Base-by-base conservation (phyloP, 2,888 invertebrate species). In the Odontomyia ornata region DNA sequence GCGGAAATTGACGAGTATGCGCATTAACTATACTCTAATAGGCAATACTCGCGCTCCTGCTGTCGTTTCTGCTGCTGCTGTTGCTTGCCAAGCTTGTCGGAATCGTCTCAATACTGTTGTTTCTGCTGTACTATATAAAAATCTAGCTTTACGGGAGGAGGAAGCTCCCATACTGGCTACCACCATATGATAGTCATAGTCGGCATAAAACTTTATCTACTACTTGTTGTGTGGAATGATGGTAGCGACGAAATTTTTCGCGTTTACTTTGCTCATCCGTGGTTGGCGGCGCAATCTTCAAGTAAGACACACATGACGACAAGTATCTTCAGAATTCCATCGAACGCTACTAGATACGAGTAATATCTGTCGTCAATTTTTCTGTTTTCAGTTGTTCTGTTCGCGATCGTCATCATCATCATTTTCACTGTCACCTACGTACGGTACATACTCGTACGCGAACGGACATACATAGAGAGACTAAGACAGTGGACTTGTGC, bases 1-100 rank as follows among this genome's bases (percentile, higher is more conserved):
- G 81, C 81, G 81, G 81, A 82, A 81, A 80, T 81, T 79, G 80
- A 81, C 79, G 82, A 81, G 82, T 80, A 76, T 81, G 82, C 82
- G 82, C 82, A 79, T 71, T 81, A 76, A 80, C 60, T 36, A 36
- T 36, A 57, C 69, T 69, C 25, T 69, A 80, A 80, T 78, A 80
- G 79, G 79, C 79, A 80, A 79, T 36, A 36, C 36, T 36, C 36
- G 36, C 36, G 36, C 36, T 36, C 36, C 36, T 36, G 36, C 36
- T 36, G 36, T 79, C 60, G 72, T 47, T 71, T 47, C 56, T 62
- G 62, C 11, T 57, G 7, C 36, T 36, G 36, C 36, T 36, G 36
- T 79, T 62, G 72, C 27, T 71, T 47, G 36, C 27, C 27, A 5
- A 18, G 7, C 18, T 64, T 67, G 76, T 47, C 72, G 18, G 71